These are phyloP conservation scores for Clarias magur DNA, from an alignment of 2,113 vertebrate genomes.

Conservation along the genomic window DNA sequence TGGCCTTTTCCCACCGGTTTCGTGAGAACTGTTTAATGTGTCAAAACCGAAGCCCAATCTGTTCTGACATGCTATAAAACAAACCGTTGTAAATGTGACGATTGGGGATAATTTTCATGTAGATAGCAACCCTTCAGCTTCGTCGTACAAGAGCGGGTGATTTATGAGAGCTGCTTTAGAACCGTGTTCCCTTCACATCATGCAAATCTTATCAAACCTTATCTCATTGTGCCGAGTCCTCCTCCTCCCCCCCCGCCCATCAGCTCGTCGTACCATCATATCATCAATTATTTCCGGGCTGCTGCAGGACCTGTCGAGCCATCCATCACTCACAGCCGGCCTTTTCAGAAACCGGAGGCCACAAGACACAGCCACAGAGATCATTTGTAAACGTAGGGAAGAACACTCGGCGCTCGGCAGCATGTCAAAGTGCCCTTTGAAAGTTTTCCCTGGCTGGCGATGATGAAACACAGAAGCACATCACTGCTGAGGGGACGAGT, in stretches of 20 bases:
- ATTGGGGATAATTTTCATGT: slow-evolving; percentile 18
- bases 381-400: slow-evolving; percentile 16
- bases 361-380: background rate
- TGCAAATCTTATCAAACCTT: slow-evolving; percentile 41
- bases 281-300: slow-evolving; percentile 37
- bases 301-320: slow-evolving; percentile 26
- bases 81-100: background rate
- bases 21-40: background rate
- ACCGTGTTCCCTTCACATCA: slow-evolving; percentile 12
- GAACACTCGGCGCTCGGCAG: background rate
- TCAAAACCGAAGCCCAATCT: background rate
- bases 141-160: slow-evolving; percentile 13
- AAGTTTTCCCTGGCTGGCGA: background rate
- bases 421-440: slow-evolving; percentile 21
- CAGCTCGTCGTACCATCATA: slow-evolving; percentile 26
- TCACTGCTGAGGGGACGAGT: background rate
- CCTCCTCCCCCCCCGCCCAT: background rate
- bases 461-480: background rate
- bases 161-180: slow-evolving; percentile 22
- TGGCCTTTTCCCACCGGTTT: slow-evolving; percentile 4
- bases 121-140: slow-evolving; percentile 21
- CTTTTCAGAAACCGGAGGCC: slow-evolving; percentile 17
- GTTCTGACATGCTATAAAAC: slow-evolving; percentile 25
- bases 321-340: slow-evolving; percentile 32
- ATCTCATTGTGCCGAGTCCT: slow-evolving; percentile 5